Evolutionary conservation across 2,113 vertebrate genomes (phyloP), one percentile per base, ranked within the genome.

Genomic region (Nycticorax nycticorax): DNA sequence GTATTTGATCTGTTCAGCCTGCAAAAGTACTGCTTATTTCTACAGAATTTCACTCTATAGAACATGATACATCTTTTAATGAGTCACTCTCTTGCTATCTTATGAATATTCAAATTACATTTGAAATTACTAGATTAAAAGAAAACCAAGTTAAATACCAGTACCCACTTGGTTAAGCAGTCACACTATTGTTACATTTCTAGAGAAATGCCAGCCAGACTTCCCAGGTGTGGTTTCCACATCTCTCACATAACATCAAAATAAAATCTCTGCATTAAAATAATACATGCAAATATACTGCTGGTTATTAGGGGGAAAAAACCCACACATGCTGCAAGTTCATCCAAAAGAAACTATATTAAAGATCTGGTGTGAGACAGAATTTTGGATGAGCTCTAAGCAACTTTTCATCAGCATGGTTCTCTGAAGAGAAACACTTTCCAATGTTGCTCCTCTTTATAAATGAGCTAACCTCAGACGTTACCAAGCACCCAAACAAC

Each of bases 301-400:
- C 12, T 96, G 82, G 72, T 96, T 96, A 56, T 79, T 62, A 74
- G 52, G 41, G 1, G 1, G 0, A 33, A 68, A 72, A 76, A 50
- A 24, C 33, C 2, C 8, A 39, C 20, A 21, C 43, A 62, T 62
- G 13, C 14, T 79, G 20, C 57, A 78, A 89, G 15, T 78, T 93
- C 63, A 63, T 97, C 98, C 97, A 98, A 98, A 95, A 97, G 84
- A 98, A 98, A 97, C 92, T 96, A 52, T 37, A 96, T 95, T 81
- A 97, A 96, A 97, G 93, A 97, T 97, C 90, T 28, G 30, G 52
- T 72, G 50, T 77, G 81, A 97, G 97, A 93, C 89, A 97, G 95
- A 93, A 97, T 94, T 94, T 96, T 98, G 97, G 97, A 97, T 55
- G 27, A 69, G 82, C 9, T 85, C 85, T 97, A 91, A 96, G 60